These are phyloP conservation scores for Malthinus flaveolus DNA, from an alignment of 2,888 invertebrate species.

Conservation along the genomic window DNA sequence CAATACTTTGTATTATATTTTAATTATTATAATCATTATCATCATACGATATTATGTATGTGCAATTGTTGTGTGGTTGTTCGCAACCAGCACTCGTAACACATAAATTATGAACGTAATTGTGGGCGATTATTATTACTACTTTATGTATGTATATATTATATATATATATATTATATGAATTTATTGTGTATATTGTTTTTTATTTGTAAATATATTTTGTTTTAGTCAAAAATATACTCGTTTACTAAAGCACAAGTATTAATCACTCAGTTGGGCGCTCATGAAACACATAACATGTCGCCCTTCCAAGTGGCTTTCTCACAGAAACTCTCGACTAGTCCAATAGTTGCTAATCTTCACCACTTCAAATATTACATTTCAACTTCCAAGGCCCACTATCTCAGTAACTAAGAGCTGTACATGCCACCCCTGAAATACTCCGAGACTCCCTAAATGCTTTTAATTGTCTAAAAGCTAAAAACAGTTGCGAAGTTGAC, in stretches of 20 bases:
- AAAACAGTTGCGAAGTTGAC: no score
- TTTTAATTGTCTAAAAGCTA: no score
- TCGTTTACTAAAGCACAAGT: constrained; percentile 53
- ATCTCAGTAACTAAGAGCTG: no score
- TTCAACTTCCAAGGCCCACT: no score
- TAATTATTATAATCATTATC: constrained; percentile 47
- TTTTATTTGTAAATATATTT: constrained; percentile 57
- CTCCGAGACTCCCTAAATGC: no score
- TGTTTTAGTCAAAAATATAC: constrained; percentile 56
- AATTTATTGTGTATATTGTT: constrained; percentile 58
- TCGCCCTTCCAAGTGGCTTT: neutral
- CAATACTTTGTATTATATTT: constrained; percentile 72
- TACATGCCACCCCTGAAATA: no score
- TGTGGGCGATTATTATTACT: constrained; percentile 47
- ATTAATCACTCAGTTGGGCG: constrained; percentile 37
- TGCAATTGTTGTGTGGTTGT: constrained; percentile 53
- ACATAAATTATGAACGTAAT: constrained; percentile 47
- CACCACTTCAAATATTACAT: no score
- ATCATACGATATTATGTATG: constrained; percentile 39
- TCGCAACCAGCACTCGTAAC: constrained; percentile 46
- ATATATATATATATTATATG: constrained; percentile 33
- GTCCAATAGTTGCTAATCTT: no score
- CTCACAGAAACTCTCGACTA: no score
- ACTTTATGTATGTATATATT: constrained; percentile 55
- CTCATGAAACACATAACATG: no score